Conservation (phyloP, 2,888 invertebrate species). For the Colostygia pectinataria region DNA sequence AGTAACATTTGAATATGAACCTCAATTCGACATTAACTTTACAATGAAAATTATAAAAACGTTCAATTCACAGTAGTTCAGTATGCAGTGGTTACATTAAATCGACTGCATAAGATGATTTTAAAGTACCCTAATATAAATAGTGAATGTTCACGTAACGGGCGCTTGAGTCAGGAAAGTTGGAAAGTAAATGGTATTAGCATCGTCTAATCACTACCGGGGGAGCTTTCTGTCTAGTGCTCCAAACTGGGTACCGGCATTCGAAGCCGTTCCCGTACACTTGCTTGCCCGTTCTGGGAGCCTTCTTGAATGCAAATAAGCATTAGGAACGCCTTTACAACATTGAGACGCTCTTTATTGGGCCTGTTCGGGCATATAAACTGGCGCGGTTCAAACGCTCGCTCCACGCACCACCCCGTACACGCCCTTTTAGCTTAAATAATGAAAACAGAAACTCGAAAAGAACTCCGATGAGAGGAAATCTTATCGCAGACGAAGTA, state of each 20-base stretch:
- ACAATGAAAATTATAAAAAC: slow-evolving; percentile 9
- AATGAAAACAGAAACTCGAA: slow-evolving; percentile 48
- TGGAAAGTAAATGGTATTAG: slow-evolving; percentile 81
- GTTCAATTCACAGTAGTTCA: neutral
- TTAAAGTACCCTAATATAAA: slow-evolving; percentile 73
- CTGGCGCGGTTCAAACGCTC: slow-evolving; percentile 60
- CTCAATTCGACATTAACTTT: slow-evolving; percentile 12
- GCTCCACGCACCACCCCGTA: slow-evolving; percentile 50
- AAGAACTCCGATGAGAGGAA: slow-evolving; percentile 51
- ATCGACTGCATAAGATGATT: slow-evolving; percentile 64
- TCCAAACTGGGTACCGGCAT: slow-evolving; percentile 55
- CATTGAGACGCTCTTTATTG: slow-evolving; percentile 77
- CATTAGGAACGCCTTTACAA: slow-evolving; percentile 78
- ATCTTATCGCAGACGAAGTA: slow-evolving; percentile 56
- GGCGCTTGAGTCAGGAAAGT: slow-evolving; percentile 75
- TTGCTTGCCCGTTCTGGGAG: slow-evolving; percentile 71
- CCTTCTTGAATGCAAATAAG: slow-evolving; percentile 81
- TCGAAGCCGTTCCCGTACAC: slow-evolving; percentile 67
- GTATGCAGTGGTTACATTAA: slow-evolving; percentile 7
- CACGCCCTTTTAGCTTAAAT: slow-evolving; percentile 38
- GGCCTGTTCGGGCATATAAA: slow-evolving; percentile 69
- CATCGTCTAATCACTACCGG: slow-evolving; percentile 79
- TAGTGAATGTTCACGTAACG: slow-evolving; percentile 72
- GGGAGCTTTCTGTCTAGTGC: slow-evolving; percentile 73
- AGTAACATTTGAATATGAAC: too few species aligned